Evolutionary conservation across 2,797 vertebrate species (phyloP).

Genomic region (Epinephelus malabaricus): DNA sequence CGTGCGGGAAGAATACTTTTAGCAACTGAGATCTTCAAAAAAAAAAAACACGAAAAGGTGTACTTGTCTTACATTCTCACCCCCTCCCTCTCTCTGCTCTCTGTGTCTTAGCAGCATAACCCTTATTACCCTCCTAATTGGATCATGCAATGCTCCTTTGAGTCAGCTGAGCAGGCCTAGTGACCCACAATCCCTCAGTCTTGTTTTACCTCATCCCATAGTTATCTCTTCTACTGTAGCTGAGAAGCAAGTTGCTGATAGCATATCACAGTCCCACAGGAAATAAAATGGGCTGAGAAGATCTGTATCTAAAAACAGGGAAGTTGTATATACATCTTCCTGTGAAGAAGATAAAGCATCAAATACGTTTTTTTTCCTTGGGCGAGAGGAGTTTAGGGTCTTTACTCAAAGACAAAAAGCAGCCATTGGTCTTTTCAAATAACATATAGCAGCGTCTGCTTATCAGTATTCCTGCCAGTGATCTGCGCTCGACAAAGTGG

Average conservation of each 20-base stretch:
- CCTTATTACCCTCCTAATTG: constrained; percentile 78
- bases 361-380: constrained; percentile 21
- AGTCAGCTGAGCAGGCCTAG: constrained; percentile 52
- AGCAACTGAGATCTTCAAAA: constrained; percentile 46
- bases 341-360: constrained; percentile 54
- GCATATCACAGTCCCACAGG: constrained; percentile 50
- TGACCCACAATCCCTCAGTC: constrained; percentile 69
- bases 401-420: constrained; percentile 62
- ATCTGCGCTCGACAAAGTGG: constrained; percentile 58
- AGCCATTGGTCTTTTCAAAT: constrained; percentile 61
- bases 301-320: constrained; percentile 62
- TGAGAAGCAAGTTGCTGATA: constrained; percentile 54
- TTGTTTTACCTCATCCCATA: constrained; percentile 47
- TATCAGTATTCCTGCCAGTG: constrained; percentile 77
- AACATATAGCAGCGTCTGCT: constrained; percentile 68
- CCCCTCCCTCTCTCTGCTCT: constrained; percentile 46
- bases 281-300: constrained; percentile 58
- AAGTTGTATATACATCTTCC: constrained; percentile 40
- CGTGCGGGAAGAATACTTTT: constrained; percentile 53
- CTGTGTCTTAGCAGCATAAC: constrained; percentile 59
- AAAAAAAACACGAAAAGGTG: constrained; percentile 33
- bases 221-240: constrained; percentile 53
- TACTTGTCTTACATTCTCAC: constrained; percentile 28
- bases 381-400: not conserved
- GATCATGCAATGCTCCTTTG: constrained; percentile 65